Conservation (phyloP, 2,888 invertebrate genomes). For the Luffia ferchaultella region DNA sequence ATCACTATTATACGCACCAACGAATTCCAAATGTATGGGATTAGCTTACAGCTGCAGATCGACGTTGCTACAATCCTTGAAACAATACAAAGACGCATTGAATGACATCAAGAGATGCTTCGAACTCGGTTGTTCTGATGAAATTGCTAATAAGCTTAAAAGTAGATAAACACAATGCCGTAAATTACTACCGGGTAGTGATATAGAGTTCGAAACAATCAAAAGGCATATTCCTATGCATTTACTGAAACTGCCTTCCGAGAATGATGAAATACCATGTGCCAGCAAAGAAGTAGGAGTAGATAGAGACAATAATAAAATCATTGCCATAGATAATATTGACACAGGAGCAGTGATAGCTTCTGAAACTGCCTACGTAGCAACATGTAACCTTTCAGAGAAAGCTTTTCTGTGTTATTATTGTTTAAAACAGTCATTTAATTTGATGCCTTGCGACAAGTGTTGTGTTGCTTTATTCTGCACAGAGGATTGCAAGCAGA, state of each 20-base stretch:
- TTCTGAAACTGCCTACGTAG: conserved; percentile 19
- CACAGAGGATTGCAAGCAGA: conserved; percentile 16
- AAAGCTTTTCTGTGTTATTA: conserved; percentile 21
- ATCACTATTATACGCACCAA: conserved; percentile 22
- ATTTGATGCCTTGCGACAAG: conserved; percentile 21
- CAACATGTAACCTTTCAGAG: no score
- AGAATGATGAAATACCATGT: conserved; percentile 18
- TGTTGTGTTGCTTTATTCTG: conserved; percentile 23
- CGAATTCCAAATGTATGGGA: conserved; percentile 17
- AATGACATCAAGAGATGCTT: conserved; percentile 22
- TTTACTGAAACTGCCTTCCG: conserved; percentile 1
- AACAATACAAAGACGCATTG: conserved; percentile 15
- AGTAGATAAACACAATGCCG: conserved; percentile 16
- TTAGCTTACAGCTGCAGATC: conserved; percentile 24
- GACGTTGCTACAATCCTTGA: conserved; percentile 15
- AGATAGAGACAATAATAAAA: conserved; percentile 14
- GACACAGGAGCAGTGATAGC: conserved; percentile 21
- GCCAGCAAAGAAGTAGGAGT: conserved; percentile 18
- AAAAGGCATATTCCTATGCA: no score
- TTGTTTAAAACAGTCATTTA: conserved; percentile 18
- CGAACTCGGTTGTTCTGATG: conserved; percentile 17
- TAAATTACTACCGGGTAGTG: no score
- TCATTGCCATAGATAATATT: conserved; percentile 20
- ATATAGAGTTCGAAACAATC: no score
- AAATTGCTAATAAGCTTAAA: conserved; percentile 16